Evolutionary conservation across 2,888 invertebrate genomes (phyloP).

Genomic region (Cryptocephalus moraei): DNA sequence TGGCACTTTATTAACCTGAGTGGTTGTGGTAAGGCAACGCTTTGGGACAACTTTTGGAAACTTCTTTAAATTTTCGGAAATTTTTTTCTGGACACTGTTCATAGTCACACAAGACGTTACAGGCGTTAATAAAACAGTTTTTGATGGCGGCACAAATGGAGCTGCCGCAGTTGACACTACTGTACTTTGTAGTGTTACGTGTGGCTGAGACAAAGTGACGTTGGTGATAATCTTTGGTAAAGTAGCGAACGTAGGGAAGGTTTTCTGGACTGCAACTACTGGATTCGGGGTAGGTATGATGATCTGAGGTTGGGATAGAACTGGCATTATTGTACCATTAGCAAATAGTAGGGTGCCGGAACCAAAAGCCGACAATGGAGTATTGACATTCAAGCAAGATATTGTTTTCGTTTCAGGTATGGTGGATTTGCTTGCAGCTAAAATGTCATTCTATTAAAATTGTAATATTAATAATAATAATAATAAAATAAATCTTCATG

Average conservation of each 20-base stretch:
- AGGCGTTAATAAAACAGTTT: not conserved
- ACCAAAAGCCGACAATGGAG: constrained; percentile 25
- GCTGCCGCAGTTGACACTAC: too few species aligned
- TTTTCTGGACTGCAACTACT: not conserved
- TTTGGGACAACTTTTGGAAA: constrained; percentile 14
- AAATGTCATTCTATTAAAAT: not conserved
- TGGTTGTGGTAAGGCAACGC: constrained; percentile 30
- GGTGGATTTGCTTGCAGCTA: not conserved
- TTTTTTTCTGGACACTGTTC: constrained; percentile 5
- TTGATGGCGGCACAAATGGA: too few species aligned
- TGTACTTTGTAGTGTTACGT: too few species aligned
- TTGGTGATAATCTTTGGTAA: not conserved
- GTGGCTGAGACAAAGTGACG: constrained; percentile 2
- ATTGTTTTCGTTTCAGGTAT: constrained; percentile 22
- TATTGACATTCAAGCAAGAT: constrained; percentile 14
- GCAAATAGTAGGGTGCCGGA: constrained; percentile 35
- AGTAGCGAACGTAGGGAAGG: not conserved
- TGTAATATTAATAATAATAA: not conserved
- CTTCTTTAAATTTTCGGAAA: constrained; percentile 4
- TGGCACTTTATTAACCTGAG: constrained; percentile 37
- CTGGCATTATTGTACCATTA: constrained; percentile 33
- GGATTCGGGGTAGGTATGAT: constrained; percentile 18
- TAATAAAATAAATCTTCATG: not conserved
- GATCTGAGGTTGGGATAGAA: constrained; percentile 24
- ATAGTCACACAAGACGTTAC: not conserved